Evolutionary conservation across 1,140 invertebrate species (phyloP), one percentile per base, ranked within the genome.

Genomic region (Vanessa tameamea): DNA sequence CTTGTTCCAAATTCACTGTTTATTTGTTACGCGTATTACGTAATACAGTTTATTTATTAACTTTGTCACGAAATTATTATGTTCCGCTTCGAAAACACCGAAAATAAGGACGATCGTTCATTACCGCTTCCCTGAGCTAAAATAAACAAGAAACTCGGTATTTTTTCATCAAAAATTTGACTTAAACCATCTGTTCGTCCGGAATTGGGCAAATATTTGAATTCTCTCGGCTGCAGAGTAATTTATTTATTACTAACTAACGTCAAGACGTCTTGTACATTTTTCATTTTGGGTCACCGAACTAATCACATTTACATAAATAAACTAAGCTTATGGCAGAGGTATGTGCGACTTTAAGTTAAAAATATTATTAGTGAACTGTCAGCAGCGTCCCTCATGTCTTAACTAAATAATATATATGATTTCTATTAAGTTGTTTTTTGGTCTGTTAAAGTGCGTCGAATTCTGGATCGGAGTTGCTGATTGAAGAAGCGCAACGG

Each of bases 141-240:
- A 79, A 80, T 81, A 88, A 84, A 87, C 85, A 87, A 79, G 75
- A 78, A 47, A 68, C 69, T 74, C 67, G 77, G 79, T 82, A 82
- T 87, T 89, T 89, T 87, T 87, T 87, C 87, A 87, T 89, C 85
- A 86, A 85, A 20, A 85, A 82, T 87, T 89, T 87, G 87, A 89
- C 84, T 87, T 80, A 81, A 79, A 80, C 80, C 84, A 84, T 87
- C 84, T 88, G 86, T 73, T 82, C 80, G 84, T 80, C 78, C 79
- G 68, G 76, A 73, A 78, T 79, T 70, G 76, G 72, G 70, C 82
- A 87, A 89, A 87, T 89, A 87, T 89, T 89, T 87, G 66, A 82
- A 71, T 47, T 73, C 73, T 61, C 72, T 23, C 74, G 73, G 75
- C 72, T 76, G 50, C 64, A 69, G 74, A 53, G 76, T 73, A 80